Percentiles rank a stretch among this genome's conserved stretches.
phyloP scores from a whole-genome alignment of 2,888 invertebrate species.

The Chloroclystis v-ata region DNA sequence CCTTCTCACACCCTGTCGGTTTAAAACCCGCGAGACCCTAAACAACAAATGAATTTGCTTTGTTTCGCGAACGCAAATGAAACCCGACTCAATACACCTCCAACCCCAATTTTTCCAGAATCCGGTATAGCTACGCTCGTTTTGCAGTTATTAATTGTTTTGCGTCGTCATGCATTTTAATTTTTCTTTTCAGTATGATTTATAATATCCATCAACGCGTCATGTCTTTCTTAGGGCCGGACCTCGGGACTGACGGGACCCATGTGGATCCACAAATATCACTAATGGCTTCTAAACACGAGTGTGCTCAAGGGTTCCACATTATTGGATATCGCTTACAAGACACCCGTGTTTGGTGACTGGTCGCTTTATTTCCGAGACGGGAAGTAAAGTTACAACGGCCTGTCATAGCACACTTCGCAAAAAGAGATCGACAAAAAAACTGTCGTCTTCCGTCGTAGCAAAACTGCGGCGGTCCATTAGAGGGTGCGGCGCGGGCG shows the following conservation, averaged over 20 bases:
- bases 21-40: slow-evolving; percentile 30
- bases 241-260: slow-evolving; percentile 17
- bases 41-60: slow-evolving; percentile 55
- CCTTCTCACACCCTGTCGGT: slow-evolving; percentile 32
- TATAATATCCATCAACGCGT: slow-evolving; percentile 31
- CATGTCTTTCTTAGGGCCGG: slow-evolving; percentile 33
- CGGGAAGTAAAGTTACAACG: slow-evolving; percentile 53
- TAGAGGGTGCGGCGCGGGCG: slow-evolving; percentile 43
- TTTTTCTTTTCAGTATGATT: slow-evolving; percentile 47
- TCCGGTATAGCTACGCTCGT: slow-evolving; percentile 35
- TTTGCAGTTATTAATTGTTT: slow-evolving; percentile 52
- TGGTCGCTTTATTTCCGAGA: slow-evolving; percentile 43
- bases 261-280: slow-evolving; percentile 35
- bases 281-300: slow-evolving; percentile 49
- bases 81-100: slow-evolving; percentile 36
- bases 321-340: slow-evolving; percentile 66
- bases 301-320: slow-evolving; percentile 42
- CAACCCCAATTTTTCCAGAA: slow-evolving; percentile 39
- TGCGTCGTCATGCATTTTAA: slow-evolving; percentile 54
- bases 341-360: slow-evolving; percentile 46
- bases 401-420: slow-evolving; percentile 41
- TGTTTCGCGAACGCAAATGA: slow-evolving; percentile 47
- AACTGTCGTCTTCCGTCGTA: slow-evolving; percentile 44
- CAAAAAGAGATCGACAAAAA: slow-evolving; percentile 51
- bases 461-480: slow-evolving; percentile 60